Conservation (phyloP, 1,140 invertebrate species). For the Leptopilina clavipes region DNA sequence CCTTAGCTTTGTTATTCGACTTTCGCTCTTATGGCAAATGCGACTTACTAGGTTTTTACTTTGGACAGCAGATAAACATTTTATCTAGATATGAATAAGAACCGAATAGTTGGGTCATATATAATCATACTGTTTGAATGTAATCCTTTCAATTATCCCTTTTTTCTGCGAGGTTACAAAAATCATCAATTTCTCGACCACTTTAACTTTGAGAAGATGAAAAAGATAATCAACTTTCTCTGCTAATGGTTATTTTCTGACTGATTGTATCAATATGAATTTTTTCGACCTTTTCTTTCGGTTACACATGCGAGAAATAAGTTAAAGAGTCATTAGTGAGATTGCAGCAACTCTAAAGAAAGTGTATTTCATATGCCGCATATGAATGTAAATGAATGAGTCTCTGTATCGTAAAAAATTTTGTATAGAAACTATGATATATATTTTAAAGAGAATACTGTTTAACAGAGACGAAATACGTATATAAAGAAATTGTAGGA, state of each 20-base stretch:
- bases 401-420: neutral
- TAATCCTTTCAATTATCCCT: too few species aligned
- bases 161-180: neutral
- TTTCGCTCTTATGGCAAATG: too few species aligned
- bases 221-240: constrained; percentile 10
- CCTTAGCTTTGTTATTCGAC: too few species aligned
- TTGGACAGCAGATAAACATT: too few species aligned
- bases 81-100: too few species aligned
- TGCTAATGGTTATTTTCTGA: constrained; percentile 10
- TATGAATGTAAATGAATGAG: neutral
- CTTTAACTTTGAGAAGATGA: neutral
- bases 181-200: neutral
- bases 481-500: constrained; percentile 10
- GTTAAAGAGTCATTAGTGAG: neutral
- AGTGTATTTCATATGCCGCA: too few species aligned
- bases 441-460: neutral
- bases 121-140: too few species aligned
- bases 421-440: neutral
- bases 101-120: too few species aligned
- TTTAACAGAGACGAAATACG: neutral
- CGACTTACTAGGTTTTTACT: too few species aligned
- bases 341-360: neutral
- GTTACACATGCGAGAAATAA: neutral
- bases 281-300: constrained; percentile 23
- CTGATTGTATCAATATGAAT: neutral